These are phyloP conservation scores for Xanthorhoe spadicearia DNA, from an alignment of 2,888 invertebrate species.

Conservation along the genomic window DNA sequence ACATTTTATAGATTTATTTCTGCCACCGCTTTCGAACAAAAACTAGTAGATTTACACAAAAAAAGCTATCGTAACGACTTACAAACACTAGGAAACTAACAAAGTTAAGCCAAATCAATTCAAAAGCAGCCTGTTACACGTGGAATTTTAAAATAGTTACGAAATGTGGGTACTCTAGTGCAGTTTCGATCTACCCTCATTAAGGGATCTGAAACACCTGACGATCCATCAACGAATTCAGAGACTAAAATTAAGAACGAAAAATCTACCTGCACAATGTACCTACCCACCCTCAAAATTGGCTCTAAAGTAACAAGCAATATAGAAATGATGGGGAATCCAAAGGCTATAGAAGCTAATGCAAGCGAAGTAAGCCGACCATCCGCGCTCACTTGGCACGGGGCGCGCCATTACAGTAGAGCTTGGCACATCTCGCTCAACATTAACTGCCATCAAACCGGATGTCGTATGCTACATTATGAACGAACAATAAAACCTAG, in stretches of 20 bases:
- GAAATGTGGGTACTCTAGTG: neutral
- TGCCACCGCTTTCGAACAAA: too few relatives aligned
- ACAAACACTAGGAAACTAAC: neutral
- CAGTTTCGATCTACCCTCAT: too few relatives aligned
- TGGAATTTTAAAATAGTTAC: neutral
- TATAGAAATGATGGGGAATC: conserved; percentile 39
- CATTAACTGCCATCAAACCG: conserved; percentile 79
- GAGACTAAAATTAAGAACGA: too few relatives aligned
- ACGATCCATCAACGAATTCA: too few relatives aligned
- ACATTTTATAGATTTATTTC: too few relatives aligned
- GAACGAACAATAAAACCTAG: conserved; percentile 78
- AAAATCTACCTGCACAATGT: neutral
- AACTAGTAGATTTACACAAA: too few relatives aligned
- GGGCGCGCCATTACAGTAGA: conserved; percentile 65
- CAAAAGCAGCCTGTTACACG: neutral
- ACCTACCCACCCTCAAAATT: conserved; percentile 31
- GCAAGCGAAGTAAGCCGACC: conserved; percentile 61
- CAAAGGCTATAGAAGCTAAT: conserved; percentile 60
- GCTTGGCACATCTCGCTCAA: conserved; percentile 72
- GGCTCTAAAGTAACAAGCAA: conserved; percentile 34
- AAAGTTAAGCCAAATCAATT: neutral
- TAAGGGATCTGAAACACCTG: too few relatives aligned
- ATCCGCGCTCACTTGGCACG: conserved; percentile 68
- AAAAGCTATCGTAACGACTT: neutral
- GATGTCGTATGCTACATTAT: conserved; percentile 78